Evolutionary conservation across 2,797 vertebrate species (phyloP), one percentile per base, ranked within the genome.

Genomic region (Cetoscarus ocellatus): DNA sequence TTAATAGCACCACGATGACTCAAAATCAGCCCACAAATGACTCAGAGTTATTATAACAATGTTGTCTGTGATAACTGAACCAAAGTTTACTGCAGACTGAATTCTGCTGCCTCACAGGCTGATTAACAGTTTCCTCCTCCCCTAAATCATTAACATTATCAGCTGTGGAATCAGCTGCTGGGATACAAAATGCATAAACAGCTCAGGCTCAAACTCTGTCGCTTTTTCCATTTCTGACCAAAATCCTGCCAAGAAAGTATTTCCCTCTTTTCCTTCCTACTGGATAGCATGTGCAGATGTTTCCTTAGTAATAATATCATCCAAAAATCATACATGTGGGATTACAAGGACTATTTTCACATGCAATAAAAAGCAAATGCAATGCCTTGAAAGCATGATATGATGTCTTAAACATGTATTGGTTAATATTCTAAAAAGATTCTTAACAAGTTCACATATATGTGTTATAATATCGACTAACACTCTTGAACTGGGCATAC

Each of bases 201-300:
- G 59, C 43, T 48, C 50, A 43, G 5, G 44, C 27, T 3, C 17
- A 35, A 1, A 15, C 27, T 43, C 34, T 44, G 13, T 40, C 13
- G 8, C 17, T 7, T 34, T 15, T 17, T 15, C 35, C 3, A 17
- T 17, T n/a, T 43, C 50, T 35, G 35, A 12, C 38, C 34, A 73
- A 54, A 42, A 3, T 43, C 34, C 40, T 45, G 19, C 51, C 3
- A 9, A 15, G 38, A 15, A 8, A 0, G 36, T 39, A 8, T 9
- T n/a, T 14, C 19, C 17, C 6, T 0, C 44, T 10, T 65, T 39
- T 48, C 62, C 27, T 54, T 66, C 34, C 73, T 57, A 4, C 38
- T 15, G 52, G 38, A 59, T 10, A 17, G 40, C 27, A 70, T 43
- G 55, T 35, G 6, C 69, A 79, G 57, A 43, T 72, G 70, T 61